Conservation (phyloP, 2,113 vertebrate species). For the Cavia aperea region DNA sequence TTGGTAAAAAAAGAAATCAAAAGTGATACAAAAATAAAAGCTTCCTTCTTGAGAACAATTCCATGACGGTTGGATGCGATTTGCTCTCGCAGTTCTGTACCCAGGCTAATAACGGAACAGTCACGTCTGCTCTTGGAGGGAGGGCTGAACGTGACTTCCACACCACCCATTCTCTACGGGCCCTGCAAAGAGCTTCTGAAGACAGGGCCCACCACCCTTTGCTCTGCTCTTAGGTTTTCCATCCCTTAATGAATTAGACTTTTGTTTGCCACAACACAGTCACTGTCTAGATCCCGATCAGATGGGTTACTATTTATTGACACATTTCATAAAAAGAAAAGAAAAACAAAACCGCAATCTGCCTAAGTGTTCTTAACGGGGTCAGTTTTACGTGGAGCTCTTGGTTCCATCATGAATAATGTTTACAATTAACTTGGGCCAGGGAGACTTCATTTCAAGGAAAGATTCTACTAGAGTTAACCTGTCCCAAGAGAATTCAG, state of each 20-base stretch:
- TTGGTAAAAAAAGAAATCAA: not conserved
- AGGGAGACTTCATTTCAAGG: conserved; percentile 31
- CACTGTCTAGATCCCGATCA: not conserved
- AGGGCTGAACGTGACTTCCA: not conserved
- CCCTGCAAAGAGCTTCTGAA: not conserved
- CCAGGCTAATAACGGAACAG: not conserved
- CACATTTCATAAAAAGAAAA: conserved; percentile 46
- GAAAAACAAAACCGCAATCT: conserved; percentile 20
- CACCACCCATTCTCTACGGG: not conserved
- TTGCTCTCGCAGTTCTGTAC: not conserved
- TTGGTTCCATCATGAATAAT: conserved; percentile 23
- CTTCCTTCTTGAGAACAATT: conserved; percentile 21
- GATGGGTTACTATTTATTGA: conserved; percentile 53
- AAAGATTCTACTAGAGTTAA: conserved; percentile 23
- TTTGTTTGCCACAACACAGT: conserved; percentile 32
- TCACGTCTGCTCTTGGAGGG: not conserved
- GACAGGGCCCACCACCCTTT: not conserved
- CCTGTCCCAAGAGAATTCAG: conserved; percentile 26
- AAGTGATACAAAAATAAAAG: conserved; percentile 14
- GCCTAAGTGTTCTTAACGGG: conserved; percentile 26
- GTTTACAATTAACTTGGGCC: conserved; percentile 14
- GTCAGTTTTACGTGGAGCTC: not conserved
- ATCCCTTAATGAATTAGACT: conserved; percentile 20
- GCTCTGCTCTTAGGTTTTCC: not conserved
- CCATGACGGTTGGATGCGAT: conserved; percentile 6